phyloP scores from a whole-genome alignment of 1,140 invertebrate genomes.

The Caerostris darwini region DNA sequence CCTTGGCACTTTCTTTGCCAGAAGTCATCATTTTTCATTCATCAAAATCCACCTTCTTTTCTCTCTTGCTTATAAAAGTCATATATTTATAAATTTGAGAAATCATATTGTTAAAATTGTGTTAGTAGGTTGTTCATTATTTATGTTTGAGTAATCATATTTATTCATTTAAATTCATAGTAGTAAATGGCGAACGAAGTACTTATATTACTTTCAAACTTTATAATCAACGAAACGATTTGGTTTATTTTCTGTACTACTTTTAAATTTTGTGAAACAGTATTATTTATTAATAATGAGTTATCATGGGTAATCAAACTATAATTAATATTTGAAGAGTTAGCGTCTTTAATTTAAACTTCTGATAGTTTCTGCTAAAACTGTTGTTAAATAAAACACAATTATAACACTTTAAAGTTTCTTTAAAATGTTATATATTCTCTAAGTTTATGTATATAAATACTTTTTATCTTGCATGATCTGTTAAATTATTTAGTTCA shows the following conservation, averaged over 20 bases:
- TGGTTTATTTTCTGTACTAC: too few relatives aligned
- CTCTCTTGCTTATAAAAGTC: background rate
- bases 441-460: too few relatives aligned
- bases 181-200: background rate
- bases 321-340: background rate
- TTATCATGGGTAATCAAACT: background rate
- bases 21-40: slow-evolving; percentile 70
- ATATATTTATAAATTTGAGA: background rate
- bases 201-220: background rate
- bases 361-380: background rate
- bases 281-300: too few relatives aligned
- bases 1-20: slow-evolving; percentile 54
- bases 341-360: too few relatives aligned
- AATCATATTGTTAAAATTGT: background rate
- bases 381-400: background rate
- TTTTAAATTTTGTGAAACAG: too few relatives aligned
- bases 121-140: background rate
- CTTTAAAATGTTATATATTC: too few relatives aligned
- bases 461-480: too few relatives aligned
- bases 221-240: background rate
- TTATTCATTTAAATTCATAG: background rate
- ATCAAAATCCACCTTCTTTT: slow-evolving; percentile 56
- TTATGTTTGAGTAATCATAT: background rate
- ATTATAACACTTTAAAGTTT: too few relatives aligned
- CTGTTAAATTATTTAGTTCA: too few relatives aligned